Percentiles rank a stretch among this genome's conserved stretches.
Evolutionary conservation across 2,113 vertebrate genomes (phyloP).

Genomic region (Phoxinus phoxinus): DNA sequence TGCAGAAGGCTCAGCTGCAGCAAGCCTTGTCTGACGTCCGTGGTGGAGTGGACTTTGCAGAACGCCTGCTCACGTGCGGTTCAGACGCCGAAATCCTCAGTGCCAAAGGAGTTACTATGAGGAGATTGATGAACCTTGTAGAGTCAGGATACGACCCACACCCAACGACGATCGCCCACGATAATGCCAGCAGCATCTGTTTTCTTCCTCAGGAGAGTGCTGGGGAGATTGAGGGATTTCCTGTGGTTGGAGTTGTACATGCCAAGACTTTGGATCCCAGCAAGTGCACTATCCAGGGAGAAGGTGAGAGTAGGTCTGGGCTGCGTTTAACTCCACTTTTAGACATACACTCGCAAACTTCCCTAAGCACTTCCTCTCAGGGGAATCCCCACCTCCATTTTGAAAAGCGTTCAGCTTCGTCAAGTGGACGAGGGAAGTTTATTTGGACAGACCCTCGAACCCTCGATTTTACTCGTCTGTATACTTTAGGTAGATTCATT

Average conservation of each 20-base stretch:
- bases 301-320: constrained; percentile 78
- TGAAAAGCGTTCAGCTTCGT: no score
- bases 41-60: constrained; percentile 82
- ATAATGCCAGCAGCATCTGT: constrained; percentile 73
- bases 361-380: no score
- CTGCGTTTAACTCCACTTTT: no score
- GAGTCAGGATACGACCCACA: constrained; percentile 66
- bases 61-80: constrained; percentile 81
- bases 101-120: constrained; percentile 82
- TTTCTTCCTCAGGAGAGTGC: constrained; percentile 81
- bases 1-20: constrained; percentile 86
- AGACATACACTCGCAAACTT: no score
- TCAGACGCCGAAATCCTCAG: constrained; percentile 86
- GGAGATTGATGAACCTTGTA: constrained; percentile 78
- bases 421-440: no score
- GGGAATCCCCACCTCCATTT: no score
- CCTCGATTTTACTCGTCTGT: no score
- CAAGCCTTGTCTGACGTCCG: constrained; percentile 85
- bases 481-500: no score
- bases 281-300: constrained; percentile 83
- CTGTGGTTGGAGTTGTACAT: constrained; percentile 83
- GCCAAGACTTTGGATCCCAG: constrained; percentile 79
- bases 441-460: no score
- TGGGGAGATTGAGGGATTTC: constrained; percentile 80
- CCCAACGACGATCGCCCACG: constrained; percentile 59